These are phyloP conservation scores for Octopus bimaculoides DNA, from an alignment of 1,140 invertebrate genomes.

Conservation along the genomic window DNA sequence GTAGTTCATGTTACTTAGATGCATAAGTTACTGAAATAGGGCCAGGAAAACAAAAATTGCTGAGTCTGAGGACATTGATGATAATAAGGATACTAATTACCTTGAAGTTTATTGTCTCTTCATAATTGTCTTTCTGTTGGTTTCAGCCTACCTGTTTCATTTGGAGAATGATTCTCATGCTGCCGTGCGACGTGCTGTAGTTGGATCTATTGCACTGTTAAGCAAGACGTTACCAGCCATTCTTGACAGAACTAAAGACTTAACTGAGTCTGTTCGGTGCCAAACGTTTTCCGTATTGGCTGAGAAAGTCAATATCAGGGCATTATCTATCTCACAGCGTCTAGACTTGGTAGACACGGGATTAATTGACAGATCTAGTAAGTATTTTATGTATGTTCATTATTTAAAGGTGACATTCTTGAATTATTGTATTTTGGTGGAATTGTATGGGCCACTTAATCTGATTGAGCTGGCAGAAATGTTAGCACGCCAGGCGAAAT, in stretches of 20 bases:
- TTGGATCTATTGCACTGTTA: slow-evolving; percentile 68
- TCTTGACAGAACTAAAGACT: slow-evolving; percentile 71
- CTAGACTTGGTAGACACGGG: slow-evolving; percentile 67
- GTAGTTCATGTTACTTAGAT: too few species aligned
- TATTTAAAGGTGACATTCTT: too few species aligned
- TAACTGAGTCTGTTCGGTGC: slow-evolving; percentile 72
- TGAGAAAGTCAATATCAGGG: slow-evolving; percentile 66
- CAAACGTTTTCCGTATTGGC: slow-evolving; percentile 70
- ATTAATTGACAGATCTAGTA: slow-evolving; percentile 66
- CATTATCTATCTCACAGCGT: slow-evolving; percentile 69
- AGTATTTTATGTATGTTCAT: neutral
- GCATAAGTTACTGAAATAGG: too few species aligned
- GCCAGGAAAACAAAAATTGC: too few species aligned
- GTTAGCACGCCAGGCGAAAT: too few species aligned
- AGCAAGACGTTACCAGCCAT: slow-evolving; percentile 66
- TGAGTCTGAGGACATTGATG: too few species aligned
- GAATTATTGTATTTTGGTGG: too few species aligned
- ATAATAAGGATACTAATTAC: too few species aligned
- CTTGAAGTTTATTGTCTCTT: neutral
- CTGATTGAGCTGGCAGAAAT: too few species aligned
- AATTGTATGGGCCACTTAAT: too few species aligned
- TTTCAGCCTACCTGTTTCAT: slow-evolving; percentile 72
- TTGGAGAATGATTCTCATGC: slow-evolving; percentile 73
- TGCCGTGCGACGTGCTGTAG: slow-evolving; percentile 69
- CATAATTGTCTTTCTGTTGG: slow-evolving; percentile 4